A percentile compares a stretch with the other conserved stretches of the same genome.
phyloP scores from a whole-genome alignment of 2,888 invertebrate genomes.

The Metallyticus violacea region DNA sequence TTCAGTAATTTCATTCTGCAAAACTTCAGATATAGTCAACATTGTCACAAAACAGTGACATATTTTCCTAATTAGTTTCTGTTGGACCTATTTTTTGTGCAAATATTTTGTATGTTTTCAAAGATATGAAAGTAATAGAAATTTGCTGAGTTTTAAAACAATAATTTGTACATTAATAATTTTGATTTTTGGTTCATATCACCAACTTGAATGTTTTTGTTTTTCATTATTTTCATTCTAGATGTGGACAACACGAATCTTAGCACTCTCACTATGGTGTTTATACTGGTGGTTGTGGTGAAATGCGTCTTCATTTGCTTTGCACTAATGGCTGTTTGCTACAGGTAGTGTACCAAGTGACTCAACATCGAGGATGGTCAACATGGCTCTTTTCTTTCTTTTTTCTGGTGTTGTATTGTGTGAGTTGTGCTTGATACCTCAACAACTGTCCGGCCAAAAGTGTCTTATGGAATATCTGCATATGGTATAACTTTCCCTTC shows the following conservation, averaged over 20 bases:
- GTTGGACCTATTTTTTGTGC: no score
- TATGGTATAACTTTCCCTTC: neutral
- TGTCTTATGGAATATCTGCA: neutral
- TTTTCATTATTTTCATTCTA: slow-evolving; percentile 36
- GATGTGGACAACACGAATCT: slow-evolving; percentile 75
- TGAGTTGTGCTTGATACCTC: neutral
- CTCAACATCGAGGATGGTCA: neutral
- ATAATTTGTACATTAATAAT: no score
- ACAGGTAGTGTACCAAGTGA: slow-evolving; percentile 68
- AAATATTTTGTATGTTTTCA: no score
- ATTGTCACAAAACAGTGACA: no score
- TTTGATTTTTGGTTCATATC: neutral
- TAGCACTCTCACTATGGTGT: slow-evolving; percentile 87
- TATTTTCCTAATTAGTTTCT: no score
- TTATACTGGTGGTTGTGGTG: slow-evolving; percentile 89
- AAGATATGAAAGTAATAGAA: no score
- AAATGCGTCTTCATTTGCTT: slow-evolving; percentile 94
- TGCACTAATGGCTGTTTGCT: slow-evolving; percentile 92
- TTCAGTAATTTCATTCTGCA: no score
- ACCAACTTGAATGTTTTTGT: neutral
- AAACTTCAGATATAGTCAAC: no score
- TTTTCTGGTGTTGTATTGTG: slow-evolving; percentile 7
- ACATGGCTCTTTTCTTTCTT: slow-evolving; percentile 3
- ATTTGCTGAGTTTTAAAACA: no score
- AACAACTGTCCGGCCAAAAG: slow-evolving; percentile 6